Conservation (phyloP, 2,797 vertebrate genomes). For the Leuciscus waleckii region DNA sequence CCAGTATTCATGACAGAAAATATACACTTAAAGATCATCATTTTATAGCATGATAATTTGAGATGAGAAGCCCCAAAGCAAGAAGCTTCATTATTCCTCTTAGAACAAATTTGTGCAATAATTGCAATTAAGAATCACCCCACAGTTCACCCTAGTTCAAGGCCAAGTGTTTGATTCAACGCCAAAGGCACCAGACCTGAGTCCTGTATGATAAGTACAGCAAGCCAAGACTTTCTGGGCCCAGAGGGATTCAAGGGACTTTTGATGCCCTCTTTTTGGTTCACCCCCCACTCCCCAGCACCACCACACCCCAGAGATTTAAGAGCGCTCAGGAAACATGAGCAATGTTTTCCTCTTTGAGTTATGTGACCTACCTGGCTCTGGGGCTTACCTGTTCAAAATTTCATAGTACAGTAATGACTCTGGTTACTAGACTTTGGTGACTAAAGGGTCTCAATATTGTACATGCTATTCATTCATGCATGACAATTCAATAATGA, state of each 20-base stretch:
- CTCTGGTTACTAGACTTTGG: constrained; percentile 11
- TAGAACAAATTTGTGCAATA: constrained; percentile 21
- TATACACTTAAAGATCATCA: constrained; percentile 1
- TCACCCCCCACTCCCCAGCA: constrained; percentile 10
- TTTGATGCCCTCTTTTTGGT: constrained; percentile 56
- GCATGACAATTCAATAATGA: constrained; percentile 25
- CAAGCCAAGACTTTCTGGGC: constrained; percentile 52
- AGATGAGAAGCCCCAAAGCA: neutral
- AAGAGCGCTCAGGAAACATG: constrained; percentile 63
- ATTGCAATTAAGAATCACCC: constrained; percentile 37
- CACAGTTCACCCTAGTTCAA: constrained; percentile 46
- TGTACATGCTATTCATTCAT: neutral
- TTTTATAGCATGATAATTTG: neutral
- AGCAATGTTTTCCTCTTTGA: constrained; percentile 65
- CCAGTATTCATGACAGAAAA: neutral
- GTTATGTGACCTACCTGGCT: constrained; percentile 56
- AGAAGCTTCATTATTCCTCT: constrained; percentile 18
- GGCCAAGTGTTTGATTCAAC: constrained; percentile 55
- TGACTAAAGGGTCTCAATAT: neutral
- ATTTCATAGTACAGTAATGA: constrained; percentile 27
- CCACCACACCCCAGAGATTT: constrained; percentile 58
- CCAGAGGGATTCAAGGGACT: constrained; percentile 62
- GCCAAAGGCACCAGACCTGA: constrained; percentile 57
- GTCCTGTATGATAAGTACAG: constrained; percentile 54
- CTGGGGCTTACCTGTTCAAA: constrained; percentile 57